Percentiles rank a stretch among this genome's conserved stretches.
These are phyloP conservation scores for Girardia tigrina DNA, from an alignment of 2,888 invertebrate genomes.

Conservation along the genomic window DNA sequence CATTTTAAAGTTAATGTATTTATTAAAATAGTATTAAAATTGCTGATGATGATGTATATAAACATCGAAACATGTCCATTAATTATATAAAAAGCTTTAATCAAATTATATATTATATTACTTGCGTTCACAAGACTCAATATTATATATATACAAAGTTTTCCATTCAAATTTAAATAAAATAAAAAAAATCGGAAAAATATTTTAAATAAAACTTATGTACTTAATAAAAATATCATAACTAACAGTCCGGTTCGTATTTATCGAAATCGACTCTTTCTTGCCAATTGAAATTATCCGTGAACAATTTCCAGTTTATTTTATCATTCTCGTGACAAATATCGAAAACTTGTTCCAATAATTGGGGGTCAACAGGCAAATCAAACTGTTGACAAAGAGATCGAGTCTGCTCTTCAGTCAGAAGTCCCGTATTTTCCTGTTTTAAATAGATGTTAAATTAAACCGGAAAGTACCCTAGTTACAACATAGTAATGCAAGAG, in stretches of 20 bases:
- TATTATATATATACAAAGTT: too few species aligned
- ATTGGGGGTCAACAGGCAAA: constrained; percentile 21
- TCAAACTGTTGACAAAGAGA: constrained; percentile 17
- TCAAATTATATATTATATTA: too few species aligned
- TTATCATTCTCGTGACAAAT: constrained; percentile 17
- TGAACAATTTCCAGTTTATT: constrained; percentile 19
- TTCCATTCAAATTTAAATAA: too few species aligned
- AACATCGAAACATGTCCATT: neutral
- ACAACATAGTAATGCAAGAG: too few species aligned
- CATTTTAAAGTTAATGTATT: too few species aligned
- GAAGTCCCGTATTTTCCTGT: constrained; percentile 15
- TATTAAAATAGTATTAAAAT: too few species aligned
- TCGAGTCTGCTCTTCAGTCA: constrained; percentile 18
- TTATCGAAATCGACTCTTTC: constrained; percentile 24
- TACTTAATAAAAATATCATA: neutral
- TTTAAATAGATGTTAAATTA: too few species aligned
- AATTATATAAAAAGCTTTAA: too few species aligned
- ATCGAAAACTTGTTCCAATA: constrained; percentile 30
- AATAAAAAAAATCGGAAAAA: too few species aligned
- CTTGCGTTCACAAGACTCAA: too few species aligned
- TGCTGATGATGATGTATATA: too few species aligned
- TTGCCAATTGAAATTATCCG: constrained; percentile 29
- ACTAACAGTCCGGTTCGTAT: neutral
- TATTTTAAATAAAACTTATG: neutral
- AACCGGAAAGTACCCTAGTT: too few species aligned